These are phyloP conservation scores for Scrobipalpa costella DNA, from an alignment of 2,888 invertebrate species.

Conservation along the genomic window DNA sequence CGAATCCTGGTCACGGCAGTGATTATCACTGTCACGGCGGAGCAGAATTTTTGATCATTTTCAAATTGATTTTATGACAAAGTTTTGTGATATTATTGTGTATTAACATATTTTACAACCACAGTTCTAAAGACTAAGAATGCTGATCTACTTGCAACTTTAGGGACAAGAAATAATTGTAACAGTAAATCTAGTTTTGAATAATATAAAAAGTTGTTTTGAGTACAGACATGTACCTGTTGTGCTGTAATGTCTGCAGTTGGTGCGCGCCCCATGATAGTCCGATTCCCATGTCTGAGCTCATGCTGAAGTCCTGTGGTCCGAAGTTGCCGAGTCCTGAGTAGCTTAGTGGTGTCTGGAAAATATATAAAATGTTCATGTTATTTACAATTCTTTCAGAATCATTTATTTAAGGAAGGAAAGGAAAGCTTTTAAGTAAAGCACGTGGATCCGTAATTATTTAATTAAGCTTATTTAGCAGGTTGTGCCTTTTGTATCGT, in stretches of 20 bases:
- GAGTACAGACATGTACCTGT: slow-evolving; percentile 83
- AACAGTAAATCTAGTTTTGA: background rate
- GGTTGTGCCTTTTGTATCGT: too few relatives aligned
- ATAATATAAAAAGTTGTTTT: slow-evolving; percentile 45
- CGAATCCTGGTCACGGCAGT: slow-evolving; percentile 86
- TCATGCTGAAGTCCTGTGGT: slow-evolving; percentile 90
- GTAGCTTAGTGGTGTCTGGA: slow-evolving; percentile 81
- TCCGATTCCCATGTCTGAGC: slow-evolving; percentile 86
- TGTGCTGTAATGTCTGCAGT: slow-evolving; percentile 85
- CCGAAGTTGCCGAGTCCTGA: slow-evolving; percentile 85
- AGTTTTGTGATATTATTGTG: too few relatives aligned
- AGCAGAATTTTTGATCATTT: slow-evolving; percentile 31
- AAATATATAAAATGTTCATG: slow-evolving; percentile 32
- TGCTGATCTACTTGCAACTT: too few relatives aligned
- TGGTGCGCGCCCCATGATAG: slow-evolving; percentile 86
- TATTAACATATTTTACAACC: too few relatives aligned
- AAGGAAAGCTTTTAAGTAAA: too few relatives aligned
- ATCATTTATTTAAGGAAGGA: too few relatives aligned
- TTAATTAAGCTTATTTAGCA: too few relatives aligned
- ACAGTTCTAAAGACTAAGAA: too few relatives aligned
- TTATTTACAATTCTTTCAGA: too few relatives aligned
- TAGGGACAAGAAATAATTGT: too few relatives aligned
- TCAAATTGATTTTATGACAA: background rate
- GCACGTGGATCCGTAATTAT: too few relatives aligned
- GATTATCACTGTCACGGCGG: slow-evolving; percentile 38